Conservation (phyloP, 2,888 invertebrate genomes). For the Aphodius sticticus region DNA sequence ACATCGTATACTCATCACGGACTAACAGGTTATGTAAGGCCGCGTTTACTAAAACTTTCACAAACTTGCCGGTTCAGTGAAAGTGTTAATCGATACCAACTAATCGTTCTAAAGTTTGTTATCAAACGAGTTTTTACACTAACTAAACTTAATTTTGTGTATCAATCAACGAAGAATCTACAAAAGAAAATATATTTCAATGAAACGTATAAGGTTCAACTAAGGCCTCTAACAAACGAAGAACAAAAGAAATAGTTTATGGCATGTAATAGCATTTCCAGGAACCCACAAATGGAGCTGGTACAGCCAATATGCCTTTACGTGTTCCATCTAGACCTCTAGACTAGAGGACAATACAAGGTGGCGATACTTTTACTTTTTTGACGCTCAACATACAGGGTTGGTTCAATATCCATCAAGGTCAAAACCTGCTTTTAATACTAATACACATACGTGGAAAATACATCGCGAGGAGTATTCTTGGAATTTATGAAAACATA, state of each 20-base stretch:
- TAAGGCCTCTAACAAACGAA: not conserved
- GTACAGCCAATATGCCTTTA: not conserved
- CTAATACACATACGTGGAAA: not conserved
- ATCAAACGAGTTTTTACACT: not conserved
- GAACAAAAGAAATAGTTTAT: not conserved
- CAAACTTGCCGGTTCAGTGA: not conserved
- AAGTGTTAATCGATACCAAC: not conserved
- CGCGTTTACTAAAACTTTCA: not conserved
- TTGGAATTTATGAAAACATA: not conserved
- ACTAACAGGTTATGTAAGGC: not conserved
- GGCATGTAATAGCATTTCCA: not conserved
- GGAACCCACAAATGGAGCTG: not conserved
- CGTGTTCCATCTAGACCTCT: not conserved
- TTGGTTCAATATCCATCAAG: not conserved
- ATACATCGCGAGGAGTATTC: not conserved
- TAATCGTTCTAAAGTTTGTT: not conserved
- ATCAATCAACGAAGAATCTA: not conserved
- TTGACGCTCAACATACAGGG: constrained; percentile 17
- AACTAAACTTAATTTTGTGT: not conserved
- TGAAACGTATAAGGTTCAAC: not conserved
- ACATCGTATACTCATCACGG: not conserved
- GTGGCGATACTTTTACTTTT: constrained; percentile 37
- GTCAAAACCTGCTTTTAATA: not conserved
- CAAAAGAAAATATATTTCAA: not conserved
- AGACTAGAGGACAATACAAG: constrained; percentile 36